phyloP scores from a whole-genome alignment of 2,888 invertebrate genomes.

The Trachelus stipa region DNA sequence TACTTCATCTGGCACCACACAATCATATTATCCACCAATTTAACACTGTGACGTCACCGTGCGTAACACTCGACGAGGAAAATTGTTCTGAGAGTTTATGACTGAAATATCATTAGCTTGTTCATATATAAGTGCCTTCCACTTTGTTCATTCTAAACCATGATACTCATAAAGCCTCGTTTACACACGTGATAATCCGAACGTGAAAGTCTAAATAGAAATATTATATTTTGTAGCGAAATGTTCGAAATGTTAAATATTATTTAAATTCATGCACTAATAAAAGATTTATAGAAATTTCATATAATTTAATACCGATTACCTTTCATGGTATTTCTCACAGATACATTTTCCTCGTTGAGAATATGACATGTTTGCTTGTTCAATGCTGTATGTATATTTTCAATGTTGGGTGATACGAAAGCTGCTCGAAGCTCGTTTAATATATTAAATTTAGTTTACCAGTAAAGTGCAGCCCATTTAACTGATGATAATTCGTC shows the following conservation, averaged over 20 bases:
- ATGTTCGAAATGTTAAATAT: too few relatives aligned
- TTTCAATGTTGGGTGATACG: not conserved
- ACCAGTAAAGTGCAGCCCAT: not conserved
- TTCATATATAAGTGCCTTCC: not conserved
- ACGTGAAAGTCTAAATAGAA: too few relatives aligned
- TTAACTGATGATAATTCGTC: not conserved
- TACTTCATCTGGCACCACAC: conserved; percentile 76
- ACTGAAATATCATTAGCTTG: not conserved
- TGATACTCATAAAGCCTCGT: too few relatives aligned
- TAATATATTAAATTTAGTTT: not conserved
- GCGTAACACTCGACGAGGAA: not conserved
- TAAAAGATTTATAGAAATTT: too few relatives aligned
- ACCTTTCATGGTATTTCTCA: not conserved
- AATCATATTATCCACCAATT: not conserved
- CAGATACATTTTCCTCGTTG: not conserved
- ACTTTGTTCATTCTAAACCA: too few relatives aligned
- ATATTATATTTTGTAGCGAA: too few relatives aligned
- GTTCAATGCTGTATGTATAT: not conserved
- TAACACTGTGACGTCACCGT: not conserved
- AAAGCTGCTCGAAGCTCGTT: not conserved
- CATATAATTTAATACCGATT: too few relatives aligned
- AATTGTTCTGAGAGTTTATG: not conserved
- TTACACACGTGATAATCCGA: too few relatives aligned
- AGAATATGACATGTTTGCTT: not conserved
- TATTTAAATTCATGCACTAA: too few relatives aligned